Conservation (phyloP, 2,113 vertebrate species). For the Brachypteracias leptosomus region DNA sequence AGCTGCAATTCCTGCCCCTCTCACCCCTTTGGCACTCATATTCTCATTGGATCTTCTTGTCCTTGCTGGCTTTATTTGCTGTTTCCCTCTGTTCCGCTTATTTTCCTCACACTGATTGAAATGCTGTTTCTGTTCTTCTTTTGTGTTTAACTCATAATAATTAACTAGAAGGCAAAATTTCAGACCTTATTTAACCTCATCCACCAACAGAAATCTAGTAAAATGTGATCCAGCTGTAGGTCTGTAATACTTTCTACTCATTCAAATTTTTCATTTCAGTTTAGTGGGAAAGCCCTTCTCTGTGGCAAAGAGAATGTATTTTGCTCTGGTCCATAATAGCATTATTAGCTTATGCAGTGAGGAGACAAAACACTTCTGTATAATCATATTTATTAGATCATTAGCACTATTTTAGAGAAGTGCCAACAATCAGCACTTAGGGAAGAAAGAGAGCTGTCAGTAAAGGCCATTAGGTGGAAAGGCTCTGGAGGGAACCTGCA, state of each 20-base stretch:
- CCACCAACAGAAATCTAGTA: neutral
- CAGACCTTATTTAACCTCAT: neutral
- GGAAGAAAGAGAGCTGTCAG: neutral
- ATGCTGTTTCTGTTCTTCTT: neutral
- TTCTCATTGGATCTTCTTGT: neutral
- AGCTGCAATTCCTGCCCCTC: neutral
- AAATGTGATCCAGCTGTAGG: neutral
- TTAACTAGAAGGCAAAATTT: neutral
- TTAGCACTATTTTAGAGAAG: neutral
- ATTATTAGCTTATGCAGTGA: neutral
- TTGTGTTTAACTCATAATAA: neutral
- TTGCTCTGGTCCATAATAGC: neutral
- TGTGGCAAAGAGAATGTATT: neutral
- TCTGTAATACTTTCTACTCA: neutral
- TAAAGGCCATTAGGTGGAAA: neutral
- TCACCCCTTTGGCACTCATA: rapidly evolving
- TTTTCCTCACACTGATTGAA: neutral
- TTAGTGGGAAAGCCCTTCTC: neutral
- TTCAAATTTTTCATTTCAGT: neutral
- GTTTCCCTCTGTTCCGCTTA: neutral
- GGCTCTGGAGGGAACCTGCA: neutral
- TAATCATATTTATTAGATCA: neutral
- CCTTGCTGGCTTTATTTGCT: neutral
- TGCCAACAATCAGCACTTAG: neutral
- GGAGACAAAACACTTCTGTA: neutral